Percentiles rank a stretch among this genome's conserved stretches.
Evolutionary conservation across 2,888 invertebrate genomes (phyloP).

Genomic region (Brachynemurus nebulosus): DNA sequence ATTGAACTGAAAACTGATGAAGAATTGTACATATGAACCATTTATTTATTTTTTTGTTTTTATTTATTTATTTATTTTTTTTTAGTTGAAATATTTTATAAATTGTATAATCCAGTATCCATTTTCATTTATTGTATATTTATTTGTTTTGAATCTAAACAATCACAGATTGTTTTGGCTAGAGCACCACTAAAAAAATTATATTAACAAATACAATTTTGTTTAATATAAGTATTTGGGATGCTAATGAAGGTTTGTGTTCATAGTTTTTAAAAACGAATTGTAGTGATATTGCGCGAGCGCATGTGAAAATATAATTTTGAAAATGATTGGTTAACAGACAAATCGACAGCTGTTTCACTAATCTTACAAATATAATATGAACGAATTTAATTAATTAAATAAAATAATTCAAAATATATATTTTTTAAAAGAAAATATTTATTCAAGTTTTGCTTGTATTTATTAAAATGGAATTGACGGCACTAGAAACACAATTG

Average conservation of each 20-base stretch:
- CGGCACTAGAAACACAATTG: too few species aligned
- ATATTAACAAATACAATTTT: neutral
- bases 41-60: too few species aligned
- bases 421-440: too few species aligned
- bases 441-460: too few species aligned
- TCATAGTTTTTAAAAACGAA: neutral
- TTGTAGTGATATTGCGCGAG: constrained; percentile 1
- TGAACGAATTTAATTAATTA: neutral
- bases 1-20: too few species aligned
- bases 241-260: constrained; percentile 1
- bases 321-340: neutral
- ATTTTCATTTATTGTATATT: too few species aligned
- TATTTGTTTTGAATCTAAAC: neutral
- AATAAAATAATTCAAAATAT: neutral
- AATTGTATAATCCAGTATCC: too few species aligned
- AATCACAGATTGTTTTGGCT: constrained; percentile 1
- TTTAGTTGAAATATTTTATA: too few species aligned
- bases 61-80: too few species aligned
- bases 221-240: neutral
- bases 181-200: constrained; percentile 2
- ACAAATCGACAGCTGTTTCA: neutral
- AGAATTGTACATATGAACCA: too few species aligned
- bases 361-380: neutral
- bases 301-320: constrained; percentile 1
- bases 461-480: too few species aligned